Evolutionary conservation across 2,113 vertebrate species (phyloP), one percentile per base, ranked within the genome.

Genomic region (Onychostoma macrolepis): DNA sequence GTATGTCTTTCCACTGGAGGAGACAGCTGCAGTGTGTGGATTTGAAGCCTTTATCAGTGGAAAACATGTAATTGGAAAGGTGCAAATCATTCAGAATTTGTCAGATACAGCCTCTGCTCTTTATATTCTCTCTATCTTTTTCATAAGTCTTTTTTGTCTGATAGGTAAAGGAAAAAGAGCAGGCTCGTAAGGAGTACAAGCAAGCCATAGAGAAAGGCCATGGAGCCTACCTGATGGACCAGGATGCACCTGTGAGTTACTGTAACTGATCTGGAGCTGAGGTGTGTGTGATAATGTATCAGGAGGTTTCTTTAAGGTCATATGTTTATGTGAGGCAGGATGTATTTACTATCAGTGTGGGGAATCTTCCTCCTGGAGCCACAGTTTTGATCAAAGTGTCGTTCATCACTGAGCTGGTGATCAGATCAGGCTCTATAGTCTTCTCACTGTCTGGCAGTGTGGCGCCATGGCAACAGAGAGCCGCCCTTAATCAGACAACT

Each of bases 11-110:
- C 97, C 97, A 4, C 88, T 97, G 93, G 96, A 96, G 2, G 95
- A 96, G 13, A 96, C 94, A 33, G 97, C 96, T 28, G 96, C 96
- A 1, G 97, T 98, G 53, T 97, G 96, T 90, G 97, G 96, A 10
- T 98, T 98, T 87, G 96, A 98, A 92, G 97, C 96, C 0, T 98
- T 98, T 90, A 96, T 98, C 91, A 97, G 97, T 17, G 96, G 96
- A 78, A 97, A 96, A 75, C 97, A 97, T 71, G 90, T 98, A 41
- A 92, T 96, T 58, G 97, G 96, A 91, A 89, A 98, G 96, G 97
- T 98, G 93, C 61, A 9, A 76, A 6, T 26, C 26, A 28, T 48
- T 26, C n/a, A 30, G 1, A 53, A 36, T 67, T 56, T 74, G 11
- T 50, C 17, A 26, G 11, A 38, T 56, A 2, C 24, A 43, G 17